phyloP scores from a whole-genome alignment of 1,140 invertebrate species.

The Drosophila ananassae region DNA sequence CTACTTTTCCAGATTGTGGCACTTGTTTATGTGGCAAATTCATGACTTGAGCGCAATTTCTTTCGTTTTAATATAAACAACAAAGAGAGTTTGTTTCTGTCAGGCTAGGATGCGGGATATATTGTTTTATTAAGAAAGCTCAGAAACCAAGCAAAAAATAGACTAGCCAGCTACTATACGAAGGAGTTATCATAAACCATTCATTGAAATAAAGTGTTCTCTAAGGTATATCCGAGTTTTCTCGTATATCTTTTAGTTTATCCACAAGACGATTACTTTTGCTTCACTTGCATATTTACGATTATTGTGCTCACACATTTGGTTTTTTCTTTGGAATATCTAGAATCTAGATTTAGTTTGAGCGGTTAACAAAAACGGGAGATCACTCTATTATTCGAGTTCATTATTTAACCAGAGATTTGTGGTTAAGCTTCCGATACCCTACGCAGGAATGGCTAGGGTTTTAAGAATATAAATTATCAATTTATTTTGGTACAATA shows the following conservation, averaged over 20 bases:
- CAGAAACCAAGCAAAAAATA: neutral
- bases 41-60: conserved; percentile 72
- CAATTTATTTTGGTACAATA: neutral
- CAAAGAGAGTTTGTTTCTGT: neutral
- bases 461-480: neutral
- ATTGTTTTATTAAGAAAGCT: conserved; percentile 62
- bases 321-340: conserved; percentile 25
- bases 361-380: conserved; percentile 5
- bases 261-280: conserved; percentile 31
- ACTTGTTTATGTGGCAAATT: conserved; percentile 76
- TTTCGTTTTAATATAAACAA: conserved; percentile 61
- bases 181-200: conserved; percentile 33
- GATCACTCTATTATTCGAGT: conserved; percentile 32
- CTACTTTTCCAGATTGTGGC: conserved; percentile 40
- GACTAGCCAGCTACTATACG: conserved; percentile 1
- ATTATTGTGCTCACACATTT: conserved; percentile 51
- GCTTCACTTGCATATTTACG: conserved; percentile 55
- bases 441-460: neutral
- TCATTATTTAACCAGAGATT: conserved; percentile 52
- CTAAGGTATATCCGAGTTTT: conserved; percentile 12
- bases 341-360: conserved; percentile 44
- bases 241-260: conserved; percentile 29
- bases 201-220: conserved; percentile 45
- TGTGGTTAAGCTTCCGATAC: conserved; percentile 27
- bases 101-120: conserved; percentile 46